A percentile compares a stretch with the other conserved stretches of the same genome.
Evolutionary conservation across 1,140 invertebrate genomes (phyloP).

Genomic region (Pygmarrhopalites habei): DNA sequence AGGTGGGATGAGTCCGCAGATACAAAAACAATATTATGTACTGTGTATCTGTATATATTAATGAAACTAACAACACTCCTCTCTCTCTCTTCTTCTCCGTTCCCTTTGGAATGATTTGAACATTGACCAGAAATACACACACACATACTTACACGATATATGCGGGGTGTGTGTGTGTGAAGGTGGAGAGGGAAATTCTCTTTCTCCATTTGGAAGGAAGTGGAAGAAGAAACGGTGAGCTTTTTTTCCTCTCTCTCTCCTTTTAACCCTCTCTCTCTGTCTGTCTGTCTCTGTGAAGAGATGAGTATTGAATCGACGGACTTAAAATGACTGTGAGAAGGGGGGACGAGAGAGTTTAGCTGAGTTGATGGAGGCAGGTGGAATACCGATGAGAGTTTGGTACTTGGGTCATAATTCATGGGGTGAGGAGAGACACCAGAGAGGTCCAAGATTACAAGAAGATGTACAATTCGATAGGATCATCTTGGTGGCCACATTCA

Average conservation of each 20-base stretch:
- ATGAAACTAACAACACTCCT: no score
- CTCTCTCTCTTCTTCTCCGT: no score
- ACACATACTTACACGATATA: no score
- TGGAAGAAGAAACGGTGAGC: not conserved
- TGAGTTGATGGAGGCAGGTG: constrained; percentile 22
- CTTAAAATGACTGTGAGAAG: constrained; percentile 2
- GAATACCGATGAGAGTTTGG: constrained; percentile 23
- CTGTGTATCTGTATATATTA: no score
- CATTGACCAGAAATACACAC: no score
- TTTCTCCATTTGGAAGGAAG: not conserved
- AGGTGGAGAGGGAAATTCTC: not conserved
- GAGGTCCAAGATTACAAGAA: constrained; percentile 30
- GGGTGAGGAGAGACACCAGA: constrained; percentile 30
- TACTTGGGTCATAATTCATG: constrained; percentile 23
- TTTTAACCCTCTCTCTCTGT: no score
- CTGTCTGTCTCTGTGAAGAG: no score
- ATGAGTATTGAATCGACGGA: not conserved
- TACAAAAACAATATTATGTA: no score
- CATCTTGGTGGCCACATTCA: constrained; percentile 29
- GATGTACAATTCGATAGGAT: constrained; percentile 27
- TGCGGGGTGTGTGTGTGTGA: no score
- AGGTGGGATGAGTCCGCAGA: no score
- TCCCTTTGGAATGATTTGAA: no score
- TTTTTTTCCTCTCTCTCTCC: not conserved
- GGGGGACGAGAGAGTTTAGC: no score